Percentiles rank a stretch among this genome's conserved stretches.
Evolutionary conservation across 2,888 invertebrate genomes (phyloP).

Genomic region (Unio pictorum): DNA sequence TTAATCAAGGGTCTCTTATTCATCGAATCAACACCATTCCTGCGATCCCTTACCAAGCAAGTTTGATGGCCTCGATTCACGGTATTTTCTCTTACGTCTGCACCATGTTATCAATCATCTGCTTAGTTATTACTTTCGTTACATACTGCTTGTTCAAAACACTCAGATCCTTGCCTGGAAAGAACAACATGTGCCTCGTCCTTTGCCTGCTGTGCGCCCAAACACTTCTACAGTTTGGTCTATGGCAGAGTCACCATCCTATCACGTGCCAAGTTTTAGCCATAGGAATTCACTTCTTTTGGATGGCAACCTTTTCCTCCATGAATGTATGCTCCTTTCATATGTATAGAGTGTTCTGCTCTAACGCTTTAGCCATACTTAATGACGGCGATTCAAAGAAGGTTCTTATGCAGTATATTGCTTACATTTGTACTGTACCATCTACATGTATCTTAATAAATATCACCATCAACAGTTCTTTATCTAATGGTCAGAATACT

Average conservation of each 20-base stretch:
- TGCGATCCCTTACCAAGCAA: too few species aligned
- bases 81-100: constrained; percentile 15
- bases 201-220: constrained; percentile 36
- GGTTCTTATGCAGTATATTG: constrained; percentile 6
- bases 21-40: too few species aligned
- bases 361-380: neutral
- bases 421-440: constrained; percentile 21
- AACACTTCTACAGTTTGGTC: constrained; percentile 29
- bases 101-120: constrained; percentile 28
- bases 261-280: constrained; percentile 24
- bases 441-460: constrained; percentile 12
- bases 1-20: too few species aligned
- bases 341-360: constrained; percentile 35
- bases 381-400: constrained; percentile 1
- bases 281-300: constrained; percentile 37
- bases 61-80: neutral
- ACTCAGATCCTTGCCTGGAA: constrained; percentile 40
- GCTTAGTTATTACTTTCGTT: constrained; percentile 30
- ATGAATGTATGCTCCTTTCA: constrained; percentile 44
- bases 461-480: constrained; percentile 5
- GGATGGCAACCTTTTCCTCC: constrained; percentile 39
- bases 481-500: constrained; percentile 11
- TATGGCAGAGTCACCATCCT: constrained; percentile 4
- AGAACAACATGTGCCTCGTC: constrained; percentile 41
- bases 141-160: constrained; percentile 34